Evolutionary conservation across 2,888 invertebrate genomes (phyloP).

Genomic region (Amitus sp.): DNA sequence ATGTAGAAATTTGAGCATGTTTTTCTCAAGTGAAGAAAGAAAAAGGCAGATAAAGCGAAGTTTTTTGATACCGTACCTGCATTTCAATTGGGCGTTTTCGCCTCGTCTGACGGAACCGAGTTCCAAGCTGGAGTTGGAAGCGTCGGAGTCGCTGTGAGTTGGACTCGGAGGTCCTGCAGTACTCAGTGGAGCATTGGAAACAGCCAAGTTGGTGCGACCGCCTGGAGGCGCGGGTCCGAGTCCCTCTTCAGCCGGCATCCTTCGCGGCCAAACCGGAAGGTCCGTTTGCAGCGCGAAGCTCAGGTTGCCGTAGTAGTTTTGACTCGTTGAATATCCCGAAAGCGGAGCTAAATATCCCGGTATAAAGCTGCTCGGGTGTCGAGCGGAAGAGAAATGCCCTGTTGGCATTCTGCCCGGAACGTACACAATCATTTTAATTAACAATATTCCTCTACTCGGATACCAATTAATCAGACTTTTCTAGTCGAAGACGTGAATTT

Average conservation of each 20-base stretch:
- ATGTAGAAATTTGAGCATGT: too few relatives aligned
- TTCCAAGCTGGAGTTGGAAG: conserved; percentile 61
- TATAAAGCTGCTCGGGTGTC: conserved; percentile 59
- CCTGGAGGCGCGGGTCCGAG: conserved; percentile 50
- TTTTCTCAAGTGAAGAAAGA: too few relatives aligned
- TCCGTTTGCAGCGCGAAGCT: conserved; percentile 50
- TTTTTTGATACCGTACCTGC: conserved; percentile 63
- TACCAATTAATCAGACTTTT: too few relatives aligned
- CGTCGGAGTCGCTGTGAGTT: conserved; percentile 62
- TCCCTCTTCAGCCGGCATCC: conserved; percentile 63
- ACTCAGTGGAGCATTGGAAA: conserved; percentile 45
- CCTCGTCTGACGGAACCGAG: conserved; percentile 58
- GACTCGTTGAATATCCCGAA: conserved; percentile 44
- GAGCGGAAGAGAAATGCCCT: conserved; percentile 60
- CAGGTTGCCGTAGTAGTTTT: conserved; percentile 47
- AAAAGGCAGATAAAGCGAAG: too few relatives aligned
- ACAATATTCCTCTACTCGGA: too few relatives aligned
- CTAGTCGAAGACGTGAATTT: too few relatives aligned
- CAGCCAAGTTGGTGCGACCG: conserved; percentile 48
- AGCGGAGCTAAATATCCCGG: conserved; percentile 55
- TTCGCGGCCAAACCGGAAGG: conserved; percentile 61
- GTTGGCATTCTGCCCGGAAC: conserved; percentile 65
- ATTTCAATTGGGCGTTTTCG: conserved; percentile 61
- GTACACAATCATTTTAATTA: conserved; percentile 65
- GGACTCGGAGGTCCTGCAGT: conserved; percentile 60